Base-by-base conservation (phyloP, 2,113 vertebrate genomes). In the Acrocephalus kingi region DNA sequence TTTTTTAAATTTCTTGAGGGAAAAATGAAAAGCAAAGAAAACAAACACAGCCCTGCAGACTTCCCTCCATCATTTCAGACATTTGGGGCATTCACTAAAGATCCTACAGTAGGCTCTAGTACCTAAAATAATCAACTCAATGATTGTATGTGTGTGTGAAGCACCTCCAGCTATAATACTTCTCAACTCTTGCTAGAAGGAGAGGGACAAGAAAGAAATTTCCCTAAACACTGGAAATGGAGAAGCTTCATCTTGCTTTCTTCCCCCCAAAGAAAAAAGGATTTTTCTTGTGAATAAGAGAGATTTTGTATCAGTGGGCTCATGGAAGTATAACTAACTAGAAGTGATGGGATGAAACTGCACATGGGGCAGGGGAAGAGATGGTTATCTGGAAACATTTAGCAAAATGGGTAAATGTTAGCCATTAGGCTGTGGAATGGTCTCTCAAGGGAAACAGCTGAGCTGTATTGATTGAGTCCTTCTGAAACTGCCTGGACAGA, bases 381-480 rank as follows among this genome's bases (percentile, higher is more conserved):
- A 35, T 58, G 58, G 25, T 16, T 91, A 84, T 93, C 93, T 97
- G 95, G 91, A 95, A 97, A 83, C 91, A 73, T 58, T 97, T 96
- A 96, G 51, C 78, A 85, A 79, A 96, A 93, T 73, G n/a, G 37
- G 28, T 94, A 78, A 78, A 46, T 87, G 12, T 28, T 33, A 77
- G 22, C 73, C 91, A 89, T 89, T 87, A 92, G 24, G n/a, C 66
- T 73, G 54, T 73, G 49, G 81, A 87, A 95, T 91, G 73, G 75
- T 21, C 46, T 95, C 77, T 41, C 45, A 19, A 49, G 73, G 80
- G 94, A 89, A 89, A 54, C 0, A 1, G 55, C 41, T 75, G 73
- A 96, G 77, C 24, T 7, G 7, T 41, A 56, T 30, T 77, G 88
- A 93, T 45, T 75, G 64, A 74, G 15, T 61, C 56, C 78, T 93